Evolutionary conservation across 1,140 invertebrate genomes (phyloP).

Genomic region (Gryon sp.): DNA sequence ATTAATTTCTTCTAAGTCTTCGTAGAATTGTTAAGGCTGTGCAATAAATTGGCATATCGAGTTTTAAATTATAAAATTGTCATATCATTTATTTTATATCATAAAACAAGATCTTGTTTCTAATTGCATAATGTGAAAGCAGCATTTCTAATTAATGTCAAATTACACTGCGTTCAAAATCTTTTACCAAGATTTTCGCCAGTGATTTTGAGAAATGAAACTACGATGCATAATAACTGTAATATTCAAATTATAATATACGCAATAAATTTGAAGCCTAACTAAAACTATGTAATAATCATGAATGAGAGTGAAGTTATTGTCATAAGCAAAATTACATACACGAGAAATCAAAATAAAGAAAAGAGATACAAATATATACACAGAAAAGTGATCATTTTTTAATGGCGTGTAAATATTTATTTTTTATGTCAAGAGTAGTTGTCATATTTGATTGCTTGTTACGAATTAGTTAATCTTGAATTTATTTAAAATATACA

Average conservation of each 20-base stretch:
- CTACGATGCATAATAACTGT: slow-evolving; percentile 19
- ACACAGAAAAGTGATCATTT: slow-evolving; percentile 7
- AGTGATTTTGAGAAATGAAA: slow-evolving; percentile 8
- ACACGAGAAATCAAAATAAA: slow-evolving; percentile 40
- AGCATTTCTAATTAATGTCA: slow-evolving; percentile 14
- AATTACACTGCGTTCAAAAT: not conserved
- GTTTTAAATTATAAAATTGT: slow-evolving; percentile 19
- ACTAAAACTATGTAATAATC: slow-evolving; percentile 36
- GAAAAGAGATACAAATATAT: too few species aligned
- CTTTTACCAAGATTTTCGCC: slow-evolving; percentile 28
- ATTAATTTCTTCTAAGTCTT: slow-evolving; percentile 25
- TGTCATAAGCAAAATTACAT: slow-evolving; percentile 45
- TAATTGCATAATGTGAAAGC: slow-evolving; percentile 10
- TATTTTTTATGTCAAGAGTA: slow-evolving; percentile 21
- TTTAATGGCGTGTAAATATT: slow-evolving; percentile 33
- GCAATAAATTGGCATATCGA: slow-evolving; percentile 26
- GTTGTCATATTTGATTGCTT: slow-evolving; percentile 7
- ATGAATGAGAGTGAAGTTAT: slow-evolving; percentile 17
- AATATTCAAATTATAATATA: slow-evolving; percentile 41
- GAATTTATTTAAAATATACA: slow-evolving; percentile 4
- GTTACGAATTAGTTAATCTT: slow-evolving; percentile 4
- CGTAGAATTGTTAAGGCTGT: slow-evolving; percentile 44
- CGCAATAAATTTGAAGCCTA: slow-evolving; percentile 43
- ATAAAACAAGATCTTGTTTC: slow-evolving; percentile 8
- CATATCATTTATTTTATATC: slow-evolving; percentile 25